Evolutionary conservation across 2,113 vertebrate species (phyloP).

Genomic region (Peromyscus leucopus): DNA sequence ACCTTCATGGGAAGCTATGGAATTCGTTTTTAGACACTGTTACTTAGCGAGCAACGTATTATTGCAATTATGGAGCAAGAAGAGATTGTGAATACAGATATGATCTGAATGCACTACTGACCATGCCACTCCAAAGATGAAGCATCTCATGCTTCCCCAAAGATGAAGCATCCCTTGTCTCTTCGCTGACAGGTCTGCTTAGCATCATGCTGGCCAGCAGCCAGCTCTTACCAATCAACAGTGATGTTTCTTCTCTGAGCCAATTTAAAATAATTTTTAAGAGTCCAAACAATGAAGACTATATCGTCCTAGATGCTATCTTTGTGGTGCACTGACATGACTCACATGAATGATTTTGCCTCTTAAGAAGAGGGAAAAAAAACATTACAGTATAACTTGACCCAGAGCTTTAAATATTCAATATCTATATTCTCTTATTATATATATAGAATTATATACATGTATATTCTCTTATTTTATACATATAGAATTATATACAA

Average conservation of each 20-base stretch:
- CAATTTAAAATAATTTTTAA: conserved; percentile 62
- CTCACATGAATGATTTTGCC: conserved; percentile 46
- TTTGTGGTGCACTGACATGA: not conserved
- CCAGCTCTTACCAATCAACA: conserved; percentile 16
- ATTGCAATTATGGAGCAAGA: not conserved
- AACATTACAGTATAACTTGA: not conserved
- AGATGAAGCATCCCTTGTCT: not conserved
- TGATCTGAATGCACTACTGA: not conserved
- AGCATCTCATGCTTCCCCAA: not conserved
- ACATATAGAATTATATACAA: not conserved
- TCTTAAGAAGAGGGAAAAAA: not conserved
- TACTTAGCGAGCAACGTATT: not conserved
- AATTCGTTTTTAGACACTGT: conserved; percentile 13
- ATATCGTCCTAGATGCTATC: conserved; percentile 32
- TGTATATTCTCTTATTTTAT: not conserved
- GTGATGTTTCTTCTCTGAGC: conserved; percentile 57
- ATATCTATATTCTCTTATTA: not conserved
- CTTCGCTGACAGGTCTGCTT: conserved; percentile 36
- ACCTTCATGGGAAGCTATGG: not conserved
- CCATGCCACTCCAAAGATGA: not conserved
- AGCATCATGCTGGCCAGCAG: not conserved
- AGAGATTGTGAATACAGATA: not conserved
- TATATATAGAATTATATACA: not conserved
- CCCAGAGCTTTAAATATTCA: not conserved
- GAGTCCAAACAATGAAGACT: conserved; percentile 33